phyloP scores from a whole-genome alignment of 2,797 vertebrate species.

The Ciconia nigra region DNA sequence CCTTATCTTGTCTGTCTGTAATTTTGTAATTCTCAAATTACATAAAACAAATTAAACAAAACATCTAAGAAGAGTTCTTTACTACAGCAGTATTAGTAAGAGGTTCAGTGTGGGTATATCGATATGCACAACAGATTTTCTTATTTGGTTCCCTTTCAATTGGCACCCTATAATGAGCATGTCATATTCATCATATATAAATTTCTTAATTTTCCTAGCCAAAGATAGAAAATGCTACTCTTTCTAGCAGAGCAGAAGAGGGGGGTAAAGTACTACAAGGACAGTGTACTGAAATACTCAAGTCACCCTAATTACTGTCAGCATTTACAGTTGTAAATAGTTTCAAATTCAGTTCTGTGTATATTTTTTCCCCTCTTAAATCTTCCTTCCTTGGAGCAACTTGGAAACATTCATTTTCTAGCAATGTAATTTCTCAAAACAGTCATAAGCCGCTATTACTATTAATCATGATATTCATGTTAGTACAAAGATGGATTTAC shows the following conservation, averaged over 20 bases:
- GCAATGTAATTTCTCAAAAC: constrained; percentile 42
- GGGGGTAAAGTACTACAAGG: not conserved
- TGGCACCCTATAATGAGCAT: not conserved
- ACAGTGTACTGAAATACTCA: not conserved
- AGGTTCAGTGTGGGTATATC: not conserved
- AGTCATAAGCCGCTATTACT: constrained; percentile 32
- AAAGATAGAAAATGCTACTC: not conserved
- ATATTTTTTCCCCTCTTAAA: not conserved
- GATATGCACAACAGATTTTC: constrained; percentile 31
- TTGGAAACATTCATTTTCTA: constrained; percentile 42
- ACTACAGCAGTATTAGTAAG: not conserved
- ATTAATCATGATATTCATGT: constrained; percentile 45
- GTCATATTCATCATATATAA: constrained; percentile 12
- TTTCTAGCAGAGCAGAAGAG: constrained; percentile 1
- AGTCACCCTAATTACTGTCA: constrained; percentile 25
- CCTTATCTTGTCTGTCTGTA: not conserved
- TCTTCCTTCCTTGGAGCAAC: not conserved
- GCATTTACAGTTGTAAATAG: constrained; percentile 1
- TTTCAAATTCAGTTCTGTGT: not conserved
- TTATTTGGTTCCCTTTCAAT: constrained; percentile 15
- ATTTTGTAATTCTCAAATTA: not conserved
- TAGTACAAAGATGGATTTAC: constrained; percentile 9
- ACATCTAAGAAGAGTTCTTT: not conserved
- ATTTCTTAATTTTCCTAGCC: constrained; percentile 4
- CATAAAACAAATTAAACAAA: not conserved